These are phyloP conservation scores for Hemicentrotus pulcherrimus DNA, from an alignment of 35 echinoderm and acorn worm species.

Conservation along the genomic window DNA sequence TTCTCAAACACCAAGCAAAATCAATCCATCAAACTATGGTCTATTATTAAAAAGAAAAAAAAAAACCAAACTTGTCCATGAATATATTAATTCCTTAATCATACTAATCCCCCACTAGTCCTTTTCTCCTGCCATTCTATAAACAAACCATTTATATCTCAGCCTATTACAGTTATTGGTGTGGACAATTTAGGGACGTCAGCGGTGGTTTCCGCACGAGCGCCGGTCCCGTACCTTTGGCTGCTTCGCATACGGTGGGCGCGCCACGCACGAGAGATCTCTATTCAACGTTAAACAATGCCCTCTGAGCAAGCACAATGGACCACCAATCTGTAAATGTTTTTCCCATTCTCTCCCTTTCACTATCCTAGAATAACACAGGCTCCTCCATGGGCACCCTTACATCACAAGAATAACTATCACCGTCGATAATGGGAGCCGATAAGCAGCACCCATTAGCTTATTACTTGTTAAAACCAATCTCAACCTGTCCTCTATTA, in stretches of 20 bases:
- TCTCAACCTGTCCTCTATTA: constrained; percentile 4
- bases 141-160: constrained; percentile 37
- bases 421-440: not conserved
- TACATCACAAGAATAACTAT: not conserved
- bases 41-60: not conserved
- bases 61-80: not conserved
- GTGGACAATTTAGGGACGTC: constrained; percentile 15
- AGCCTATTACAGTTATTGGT: constrained; percentile 33
- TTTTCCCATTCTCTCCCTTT: not conserved
- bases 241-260: not conserved
- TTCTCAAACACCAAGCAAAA: not conserved
- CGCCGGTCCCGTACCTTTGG: not conserved
- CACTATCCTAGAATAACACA: not conserved
- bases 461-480: constrained; percentile 52
- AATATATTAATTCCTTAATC: constrained; percentile 8
- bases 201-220: constrained; percentile 8
- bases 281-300: constrained; percentile 37
- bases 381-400: not conserved
- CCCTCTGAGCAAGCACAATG: not conserved
- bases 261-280: not conserved
- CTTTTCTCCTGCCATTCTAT: not conserved
- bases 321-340: constrained; percentile 21
- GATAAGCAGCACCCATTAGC: constrained; percentile 4
- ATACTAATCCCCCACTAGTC: not conserved
- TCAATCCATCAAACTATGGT: not conserved